These are phyloP conservation scores for Limnephilus rhombicus DNA, from an alignment of 2,888 invertebrate genomes.

Conservation along the genomic window DNA sequence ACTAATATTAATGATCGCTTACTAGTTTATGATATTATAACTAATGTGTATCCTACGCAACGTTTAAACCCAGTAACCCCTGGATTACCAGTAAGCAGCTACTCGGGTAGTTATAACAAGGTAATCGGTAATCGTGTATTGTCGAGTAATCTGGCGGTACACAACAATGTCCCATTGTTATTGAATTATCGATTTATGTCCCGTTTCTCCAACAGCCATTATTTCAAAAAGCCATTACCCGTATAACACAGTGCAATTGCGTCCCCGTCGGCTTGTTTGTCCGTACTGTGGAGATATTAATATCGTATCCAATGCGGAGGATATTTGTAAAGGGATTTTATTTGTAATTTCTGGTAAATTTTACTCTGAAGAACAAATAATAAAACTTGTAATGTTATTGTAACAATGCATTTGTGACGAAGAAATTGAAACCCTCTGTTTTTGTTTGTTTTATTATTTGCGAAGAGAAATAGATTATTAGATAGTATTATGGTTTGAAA, in stretches of 20 bases:
- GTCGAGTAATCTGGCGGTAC: conserved; percentile 56
- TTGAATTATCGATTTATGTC: conserved; percentile 65
- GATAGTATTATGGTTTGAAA: not conserved
- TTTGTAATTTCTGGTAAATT: not conserved
- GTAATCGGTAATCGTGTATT: not conserved
- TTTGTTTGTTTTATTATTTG: not conserved
- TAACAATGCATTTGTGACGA: not conserved
- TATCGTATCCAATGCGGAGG: not conserved
- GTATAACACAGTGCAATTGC: conserved; percentile 13
- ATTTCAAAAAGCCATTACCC: conserved; percentile 44
- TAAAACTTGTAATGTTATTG: not conserved
- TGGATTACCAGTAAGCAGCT: not conserved
- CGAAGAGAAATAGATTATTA: not conserved
- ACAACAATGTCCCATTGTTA: conserved; percentile 55
- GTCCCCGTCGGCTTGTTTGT: not conserved
- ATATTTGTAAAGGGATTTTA: not conserved
- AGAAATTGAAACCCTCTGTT: not conserved
- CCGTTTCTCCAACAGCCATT: conserved; percentile 57
- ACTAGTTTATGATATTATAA: not conserved
- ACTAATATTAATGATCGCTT: not conserved
- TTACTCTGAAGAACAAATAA: not conserved
- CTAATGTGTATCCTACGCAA: not conserved
- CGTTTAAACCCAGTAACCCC: not conserved
- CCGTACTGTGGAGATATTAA: not conserved
- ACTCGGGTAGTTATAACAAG: not conserved